Percentiles rank a stretch among this genome's conserved stretches.
Evolutionary conservation across 2,113 vertebrate species (phyloP).

Genomic region (Calcarius ornatus): DNA sequence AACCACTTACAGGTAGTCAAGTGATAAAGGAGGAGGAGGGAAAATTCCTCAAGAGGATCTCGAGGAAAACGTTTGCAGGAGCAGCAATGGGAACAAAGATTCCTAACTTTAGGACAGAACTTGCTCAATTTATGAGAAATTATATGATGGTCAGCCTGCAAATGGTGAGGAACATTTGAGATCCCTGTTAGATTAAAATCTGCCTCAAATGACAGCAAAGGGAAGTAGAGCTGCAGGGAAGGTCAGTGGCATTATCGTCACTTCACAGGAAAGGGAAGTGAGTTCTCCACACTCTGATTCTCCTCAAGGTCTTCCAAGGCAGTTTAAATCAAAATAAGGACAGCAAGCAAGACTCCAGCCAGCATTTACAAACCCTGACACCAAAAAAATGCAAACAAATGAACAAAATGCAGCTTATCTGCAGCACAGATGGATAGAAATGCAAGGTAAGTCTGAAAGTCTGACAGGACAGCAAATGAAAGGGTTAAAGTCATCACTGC

Average conservation of each 20-base stretch:
- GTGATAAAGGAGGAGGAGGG: background rate
- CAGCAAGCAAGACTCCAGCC: background rate
- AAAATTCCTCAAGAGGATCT: background rate
- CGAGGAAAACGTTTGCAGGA: background rate
- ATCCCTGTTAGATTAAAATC: background rate
- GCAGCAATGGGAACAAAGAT: background rate
- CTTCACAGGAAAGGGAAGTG: conserved; percentile 37
- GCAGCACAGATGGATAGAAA: background rate
- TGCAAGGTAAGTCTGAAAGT: background rate
- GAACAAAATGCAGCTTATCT: background rate
- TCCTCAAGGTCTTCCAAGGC: background rate
- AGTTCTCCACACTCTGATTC: conserved; percentile 24
- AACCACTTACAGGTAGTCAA: background rate
- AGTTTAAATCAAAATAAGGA: background rate
- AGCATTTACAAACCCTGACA: background rate
- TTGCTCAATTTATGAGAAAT: background rate
- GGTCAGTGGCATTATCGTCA: background rate
- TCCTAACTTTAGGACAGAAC: background rate
- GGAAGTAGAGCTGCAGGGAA: conserved; percentile 26
- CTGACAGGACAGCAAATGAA: background rate
- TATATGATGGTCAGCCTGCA: background rate
- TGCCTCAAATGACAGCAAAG: conserved; percentile 24
- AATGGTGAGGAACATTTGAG: background rate
- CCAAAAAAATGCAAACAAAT: background rate
- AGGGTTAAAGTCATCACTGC: background rate